Conservation (phyloP, 2,888 invertebrate species). For the Acrobasis consociella region DNA sequence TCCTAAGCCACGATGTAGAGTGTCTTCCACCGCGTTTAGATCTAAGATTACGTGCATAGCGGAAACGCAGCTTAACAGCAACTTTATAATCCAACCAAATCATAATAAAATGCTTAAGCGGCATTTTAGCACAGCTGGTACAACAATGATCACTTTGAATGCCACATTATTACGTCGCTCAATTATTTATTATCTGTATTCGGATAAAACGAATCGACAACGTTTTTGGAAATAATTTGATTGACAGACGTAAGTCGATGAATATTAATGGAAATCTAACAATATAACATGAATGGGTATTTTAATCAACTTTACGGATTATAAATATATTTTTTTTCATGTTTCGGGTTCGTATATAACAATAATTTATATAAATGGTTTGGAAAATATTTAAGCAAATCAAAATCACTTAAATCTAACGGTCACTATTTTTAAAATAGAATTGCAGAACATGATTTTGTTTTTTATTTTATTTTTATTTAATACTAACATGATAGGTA, state of each 20-base stretch:
- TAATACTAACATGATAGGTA: too few relatives aligned
- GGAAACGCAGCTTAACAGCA: not conserved
- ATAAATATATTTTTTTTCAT: not conserved
- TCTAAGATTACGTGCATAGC: not conserved
- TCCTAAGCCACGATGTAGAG: too few relatives aligned
- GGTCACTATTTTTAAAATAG: not conserved
- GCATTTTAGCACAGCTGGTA: slow-evolving; percentile 1
- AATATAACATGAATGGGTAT: not conserved
- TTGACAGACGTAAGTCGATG: slow-evolving; percentile 1
- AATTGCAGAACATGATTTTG: too few relatives aligned
- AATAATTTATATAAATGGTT: not conserved
- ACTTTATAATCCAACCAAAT: not conserved
- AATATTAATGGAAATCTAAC: slow-evolving; percentile 1
- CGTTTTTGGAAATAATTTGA: not conserved
- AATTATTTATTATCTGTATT: not conserved
- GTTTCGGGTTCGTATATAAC: not conserved
- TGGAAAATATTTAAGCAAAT: not conserved
- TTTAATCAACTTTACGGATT: not conserved
- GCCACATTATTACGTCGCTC: not conserved
- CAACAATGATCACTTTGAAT: not conserved
- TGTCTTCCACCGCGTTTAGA: too few relatives aligned
- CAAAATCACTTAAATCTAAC: not conserved
- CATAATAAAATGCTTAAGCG: slow-evolving; percentile 5
- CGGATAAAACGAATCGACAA: not conserved
- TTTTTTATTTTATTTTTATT: too few relatives aligned